Evolutionary conservation across 1,140 invertebrate species (phyloP), one percentile per base, ranked within the genome.

Genomic region (Atta cephalotes): DNA sequence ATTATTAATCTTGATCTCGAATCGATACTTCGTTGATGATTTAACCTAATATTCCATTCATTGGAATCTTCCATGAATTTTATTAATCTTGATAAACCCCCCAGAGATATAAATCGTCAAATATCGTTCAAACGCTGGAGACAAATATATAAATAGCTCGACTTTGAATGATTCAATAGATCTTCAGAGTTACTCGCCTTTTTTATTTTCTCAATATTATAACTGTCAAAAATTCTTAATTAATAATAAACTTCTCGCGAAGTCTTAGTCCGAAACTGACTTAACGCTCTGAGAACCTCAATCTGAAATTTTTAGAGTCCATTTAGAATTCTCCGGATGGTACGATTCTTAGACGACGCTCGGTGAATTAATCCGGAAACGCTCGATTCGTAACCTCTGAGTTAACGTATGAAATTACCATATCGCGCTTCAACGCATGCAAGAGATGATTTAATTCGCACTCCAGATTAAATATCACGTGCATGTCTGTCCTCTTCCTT

Each of bases 391-490:
- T 51, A 51, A 58, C 51, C 79, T 84, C 28, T 31, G 28, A 53
- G 53, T 71, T 80, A 53, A 68, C 78, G 16, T 28, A 7, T 25
- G 14, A 76, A 62, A 76, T 84, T 63, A 84, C 60, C 80, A 76
- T 84, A 76, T 25, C 31, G 14, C 31, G 18, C 45, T 51, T 68
- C 49, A 39, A 71, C 56, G 28, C 68, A 45, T 28, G n/a, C 39
- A n/a, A 76, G 53, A 62, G 56, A 82, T 84, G 21, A 76, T 76
- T 16, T 51, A 63, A 74, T 84, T 76, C 56, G 9, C 51, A 16
- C n/a, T 14, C 14, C 3, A 16, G 18, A 63, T 84, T 62, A 82
- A 49, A 72, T 72, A 74, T 74, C 39, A 12, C 56, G 16, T 49
- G 21, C 53, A 39, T 16, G 18, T n/a, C 25, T 7, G 14, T 80